Conservation (phyloP, 2,888 invertebrate species). For the Lumbricus terrestris region DNA sequence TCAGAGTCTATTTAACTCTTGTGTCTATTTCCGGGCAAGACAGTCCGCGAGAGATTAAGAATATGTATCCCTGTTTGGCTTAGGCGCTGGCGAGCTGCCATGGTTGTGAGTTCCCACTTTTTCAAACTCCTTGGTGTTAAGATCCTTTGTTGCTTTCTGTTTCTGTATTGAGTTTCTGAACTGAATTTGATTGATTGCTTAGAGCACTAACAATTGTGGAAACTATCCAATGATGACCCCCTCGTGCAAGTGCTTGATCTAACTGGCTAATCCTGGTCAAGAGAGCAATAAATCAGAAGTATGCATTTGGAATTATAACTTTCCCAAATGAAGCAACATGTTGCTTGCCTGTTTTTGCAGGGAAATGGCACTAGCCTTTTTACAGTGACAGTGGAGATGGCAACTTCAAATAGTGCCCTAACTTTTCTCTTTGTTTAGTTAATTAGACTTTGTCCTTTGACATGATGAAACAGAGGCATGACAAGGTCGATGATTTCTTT, state of each 20-base stretch:
- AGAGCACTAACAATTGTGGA: too few relatives aligned
- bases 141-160: neutral
- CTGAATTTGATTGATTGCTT: too few relatives aligned
- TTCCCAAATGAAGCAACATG: neutral
- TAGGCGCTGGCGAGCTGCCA: too few relatives aligned
- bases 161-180: neutral
- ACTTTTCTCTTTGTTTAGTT: neutral
- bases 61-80: neutral
- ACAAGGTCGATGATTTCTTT: neutral
- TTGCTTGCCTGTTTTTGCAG: neutral
- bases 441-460: neutral
- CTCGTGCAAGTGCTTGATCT: neutral
- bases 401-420: neutral
- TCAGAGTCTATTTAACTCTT: neutral
- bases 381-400: neutral
- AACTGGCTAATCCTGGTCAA: neutral
- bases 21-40: neutral
- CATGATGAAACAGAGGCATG: neutral
- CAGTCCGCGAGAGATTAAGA: too few relatives aligned
- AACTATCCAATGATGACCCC: too few relatives aligned
- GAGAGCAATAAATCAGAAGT: too few relatives aligned
- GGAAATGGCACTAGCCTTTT: neutral
- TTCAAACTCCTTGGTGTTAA: neutral
- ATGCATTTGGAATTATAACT: neutral
- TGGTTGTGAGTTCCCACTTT: neutral